A percentile compares a stretch with the other conserved stretches of the same genome.
phyloP scores from a whole-genome alignment of 2,113 vertebrate genomes.

The Pycnonotus jocosus region DNA sequence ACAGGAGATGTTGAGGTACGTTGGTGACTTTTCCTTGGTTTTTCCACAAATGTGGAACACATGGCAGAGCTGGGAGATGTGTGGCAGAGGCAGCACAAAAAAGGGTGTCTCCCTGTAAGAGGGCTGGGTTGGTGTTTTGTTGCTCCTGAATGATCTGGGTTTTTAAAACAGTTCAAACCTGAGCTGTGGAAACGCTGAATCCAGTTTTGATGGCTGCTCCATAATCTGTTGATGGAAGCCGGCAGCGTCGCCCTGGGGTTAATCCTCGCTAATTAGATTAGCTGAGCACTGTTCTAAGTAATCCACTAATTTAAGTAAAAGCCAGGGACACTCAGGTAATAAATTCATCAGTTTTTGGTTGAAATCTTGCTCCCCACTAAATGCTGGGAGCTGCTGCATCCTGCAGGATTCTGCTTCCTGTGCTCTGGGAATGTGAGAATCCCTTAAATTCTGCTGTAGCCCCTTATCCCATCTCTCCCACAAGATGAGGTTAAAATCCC shows the following conservation, averaged over 20 bases:
- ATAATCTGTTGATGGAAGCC: background rate
- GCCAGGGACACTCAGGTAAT: background rate
- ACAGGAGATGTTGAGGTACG: conserved; percentile 93
- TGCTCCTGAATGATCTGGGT: background rate
- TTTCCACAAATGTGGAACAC: fast-evolving
- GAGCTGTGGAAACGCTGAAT: background rate
- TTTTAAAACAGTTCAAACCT: background rate
- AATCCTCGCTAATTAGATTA: background rate
- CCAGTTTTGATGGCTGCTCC: background rate
- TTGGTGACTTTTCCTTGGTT: background rate
- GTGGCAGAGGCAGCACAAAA: background rate
- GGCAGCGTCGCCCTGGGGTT: background rate
- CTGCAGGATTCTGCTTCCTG: fast-evolving
- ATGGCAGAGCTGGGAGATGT: background rate
- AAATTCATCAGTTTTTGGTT: background rate
- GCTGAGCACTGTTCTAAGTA: background rate
- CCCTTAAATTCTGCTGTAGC: background rate
- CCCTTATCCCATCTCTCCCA: background rate
- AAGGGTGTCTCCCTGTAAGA: background rate
- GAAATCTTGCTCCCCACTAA: background rate
- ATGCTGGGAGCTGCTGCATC: background rate
- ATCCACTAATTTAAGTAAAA: background rate
- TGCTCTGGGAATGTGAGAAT: background rate
- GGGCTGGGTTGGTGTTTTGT: background rate
- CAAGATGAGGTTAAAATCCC: background rate